A percentile compares a stretch with the other conserved stretches of the same genome.
These are phyloP conservation scores for Caenorhabditis plicata DNA, from an alignment of 2,888 invertebrate species.

Conservation along the genomic window DNA sequence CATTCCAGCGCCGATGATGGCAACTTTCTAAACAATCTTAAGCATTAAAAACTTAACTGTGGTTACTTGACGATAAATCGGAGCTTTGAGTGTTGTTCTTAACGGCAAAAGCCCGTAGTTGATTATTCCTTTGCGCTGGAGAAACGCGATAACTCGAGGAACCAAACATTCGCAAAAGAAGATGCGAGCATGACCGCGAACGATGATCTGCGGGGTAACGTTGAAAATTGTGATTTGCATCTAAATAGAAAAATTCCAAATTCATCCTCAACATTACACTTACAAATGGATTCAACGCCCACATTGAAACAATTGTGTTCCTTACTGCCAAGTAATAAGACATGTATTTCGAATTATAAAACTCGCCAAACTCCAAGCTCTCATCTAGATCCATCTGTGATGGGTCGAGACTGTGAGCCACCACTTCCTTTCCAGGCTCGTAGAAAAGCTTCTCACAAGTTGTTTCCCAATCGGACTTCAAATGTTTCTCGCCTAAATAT, in stretches of 20 bases:
- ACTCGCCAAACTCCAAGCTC: too few species aligned
- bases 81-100: too few species aligned
- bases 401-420: too few species aligned
- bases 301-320: slow-evolving; percentile 67
- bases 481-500: too few species aligned
- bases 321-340: slow-evolving; percentile 67
- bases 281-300: slow-evolving; percentile 67
- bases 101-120: slow-evolving; percentile 13
- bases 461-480: too few species aligned
- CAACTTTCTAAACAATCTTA: slow-evolving; percentile 48
- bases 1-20: slow-evolving; percentile 69
- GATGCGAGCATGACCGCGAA: slow-evolving; percentile 19
- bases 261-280: neutral
- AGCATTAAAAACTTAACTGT: neutral
- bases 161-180: slow-evolving; percentile 20
- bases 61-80: too few species aligned
- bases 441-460: too few species aligned
- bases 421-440: too few species aligned
- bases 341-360: too few species aligned
- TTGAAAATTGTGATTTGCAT: slow-evolving; percentile 10
- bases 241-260: neutral
- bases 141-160: slow-evolving; percentile 13
- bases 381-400: too few species aligned
- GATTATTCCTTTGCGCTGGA: slow-evolving; percentile 20
- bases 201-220: slow-evolving; percentile 20